Percentiles rank a stretch among this genome's conserved stretches.
phyloP scores from a whole-genome alignment of 2,888 invertebrate species.

The Caenorhabditis auriculariae region DNA sequence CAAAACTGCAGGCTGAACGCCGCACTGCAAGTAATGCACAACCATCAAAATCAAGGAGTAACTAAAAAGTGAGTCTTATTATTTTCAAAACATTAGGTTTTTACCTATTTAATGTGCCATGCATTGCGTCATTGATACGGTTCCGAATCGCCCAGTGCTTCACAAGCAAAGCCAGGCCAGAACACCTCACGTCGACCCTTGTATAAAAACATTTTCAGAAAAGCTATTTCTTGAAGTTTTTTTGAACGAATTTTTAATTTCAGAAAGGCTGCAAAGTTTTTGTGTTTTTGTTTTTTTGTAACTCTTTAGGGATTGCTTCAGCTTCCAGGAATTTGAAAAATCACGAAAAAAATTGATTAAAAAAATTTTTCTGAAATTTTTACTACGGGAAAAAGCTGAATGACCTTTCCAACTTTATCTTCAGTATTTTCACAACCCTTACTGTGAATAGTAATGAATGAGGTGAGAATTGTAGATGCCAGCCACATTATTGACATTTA shows the following conservation, averaged over 20 bases:
- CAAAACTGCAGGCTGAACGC: slow-evolving; percentile 49
- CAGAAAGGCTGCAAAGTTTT: slow-evolving; percentile 7
- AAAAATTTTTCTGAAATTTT: too few species aligned
- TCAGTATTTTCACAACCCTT: too few species aligned
- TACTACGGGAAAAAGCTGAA: too few species aligned
- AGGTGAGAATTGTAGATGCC: slow-evolving; percentile 63
- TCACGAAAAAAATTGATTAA: too few species aligned
- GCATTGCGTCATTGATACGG: slow-evolving; percentile 50
- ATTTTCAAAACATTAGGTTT: background rate
- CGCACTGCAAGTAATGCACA: slow-evolving; percentile 60
- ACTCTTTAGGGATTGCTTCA: too few species aligned
- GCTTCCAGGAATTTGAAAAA: too few species aligned
- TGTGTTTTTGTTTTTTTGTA: background rate
- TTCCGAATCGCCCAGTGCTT: slow-evolving; percentile 61
- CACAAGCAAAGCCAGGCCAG: slow-evolving; percentile 52
- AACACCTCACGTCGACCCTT: slow-evolving; percentile 57
- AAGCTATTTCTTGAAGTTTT: too few species aligned
- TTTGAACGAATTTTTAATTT: too few species aligned
- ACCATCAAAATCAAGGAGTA: slow-evolving; percentile 62
- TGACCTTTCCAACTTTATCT: too few species aligned
- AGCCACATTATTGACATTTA: slow-evolving; percentile 61
- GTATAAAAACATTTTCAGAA: too few species aligned
- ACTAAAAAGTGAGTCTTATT: slow-evolving; percentile 18
- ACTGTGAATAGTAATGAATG: slow-evolving; percentile 61
- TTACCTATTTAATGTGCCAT: slow-evolving; percentile 59